Evolutionary conservation across 2,888 invertebrate genomes (phyloP), one percentile per base, ranked within the genome.

Genomic region (Drosophila heteroneura): DNA sequence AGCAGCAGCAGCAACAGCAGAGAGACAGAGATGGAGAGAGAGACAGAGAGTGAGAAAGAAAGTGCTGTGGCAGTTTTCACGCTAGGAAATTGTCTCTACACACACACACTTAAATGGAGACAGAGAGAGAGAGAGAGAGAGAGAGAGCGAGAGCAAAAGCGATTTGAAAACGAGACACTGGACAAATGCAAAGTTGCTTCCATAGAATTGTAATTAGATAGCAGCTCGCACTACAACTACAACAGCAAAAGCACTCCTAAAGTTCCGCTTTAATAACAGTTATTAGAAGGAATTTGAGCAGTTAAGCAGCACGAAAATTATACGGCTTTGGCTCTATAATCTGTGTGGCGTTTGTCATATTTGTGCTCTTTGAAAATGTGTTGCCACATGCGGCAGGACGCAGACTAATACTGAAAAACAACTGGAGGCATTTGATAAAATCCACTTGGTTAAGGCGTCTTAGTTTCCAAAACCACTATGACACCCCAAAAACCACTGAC

Each of bases 381-480:
- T 61, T 53, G 22, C 62, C 53, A 52, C 35, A 33, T 49, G 62
- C 41, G 56, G 33, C 61, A 57, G 28, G 30, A 26, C 57, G 56
- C 49, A 66, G 44, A 59, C 60, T 58, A 47, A 37, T 39, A 54
- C 41, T 33, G 44, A 47, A 47, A 63, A 37, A 51, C 19, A 57
- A 52, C 76, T 71, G 49, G 52, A 57, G 72, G 66, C 84, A 74
- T 82, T 82, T 74, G 64, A 83, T 78, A 76, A 80, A 85, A 87
- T 84, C 88, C 85, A 85, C 85, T 85, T 70, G 51, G 59, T 69
- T 60, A 52, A 57, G 69, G 44, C 75, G 57, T 33, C 33, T 57
- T 56, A 58, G 32, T 16, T 22, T 35, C 54, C 41, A 12, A 41
- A 28, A 26, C 19, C 19, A 5, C 35, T 16, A 26, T 1, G 7